phyloP scores from a whole-genome alignment of 1,140 invertebrate species.

The Tetraneura akinire region DNA sequence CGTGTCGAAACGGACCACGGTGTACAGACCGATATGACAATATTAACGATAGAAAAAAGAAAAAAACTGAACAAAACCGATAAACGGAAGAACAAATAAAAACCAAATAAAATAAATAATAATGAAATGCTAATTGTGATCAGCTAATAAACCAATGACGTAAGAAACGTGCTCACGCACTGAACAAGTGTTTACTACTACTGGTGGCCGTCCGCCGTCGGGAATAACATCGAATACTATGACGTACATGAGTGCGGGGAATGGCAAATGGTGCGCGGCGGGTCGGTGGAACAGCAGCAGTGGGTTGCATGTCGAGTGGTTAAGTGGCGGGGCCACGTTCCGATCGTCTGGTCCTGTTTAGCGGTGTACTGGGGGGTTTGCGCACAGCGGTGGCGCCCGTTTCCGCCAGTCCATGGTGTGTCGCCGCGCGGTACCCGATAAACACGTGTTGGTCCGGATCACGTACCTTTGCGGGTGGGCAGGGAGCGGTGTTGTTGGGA shows the following conservation, averaged over 20 bases:
- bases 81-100: not conserved
- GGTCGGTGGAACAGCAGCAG: not conserved
- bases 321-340: constrained; percentile 8
- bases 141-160: not conserved
- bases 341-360: constrained; percentile 20
- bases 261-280: not conserved
- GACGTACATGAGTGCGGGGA: constrained; percentile 24
- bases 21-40: not conserved
- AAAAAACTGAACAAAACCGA: not conserved
- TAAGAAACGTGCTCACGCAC: constrained; percentile 5
- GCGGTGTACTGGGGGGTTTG: constrained; percentile 29
- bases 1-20: too few species aligned
- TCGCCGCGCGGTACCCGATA: constrained; percentile 45
- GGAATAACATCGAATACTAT: not conserved
- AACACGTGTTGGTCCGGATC: constrained; percentile 50
- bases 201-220: constrained; percentile 28
- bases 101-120: constrained; percentile 6
- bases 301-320: not conserved
- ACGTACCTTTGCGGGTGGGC: not conserved
- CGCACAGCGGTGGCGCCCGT: constrained; percentile 47
- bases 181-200: constrained; percentile 50
- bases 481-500: constrained; percentile 43
- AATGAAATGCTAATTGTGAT: constrained; percentile 10
- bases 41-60: not conserved
- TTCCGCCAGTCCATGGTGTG: constrained; percentile 21